phyloP scores from a whole-genome alignment of 2,888 invertebrate genomes.

The Smittia aterrima region DNA sequence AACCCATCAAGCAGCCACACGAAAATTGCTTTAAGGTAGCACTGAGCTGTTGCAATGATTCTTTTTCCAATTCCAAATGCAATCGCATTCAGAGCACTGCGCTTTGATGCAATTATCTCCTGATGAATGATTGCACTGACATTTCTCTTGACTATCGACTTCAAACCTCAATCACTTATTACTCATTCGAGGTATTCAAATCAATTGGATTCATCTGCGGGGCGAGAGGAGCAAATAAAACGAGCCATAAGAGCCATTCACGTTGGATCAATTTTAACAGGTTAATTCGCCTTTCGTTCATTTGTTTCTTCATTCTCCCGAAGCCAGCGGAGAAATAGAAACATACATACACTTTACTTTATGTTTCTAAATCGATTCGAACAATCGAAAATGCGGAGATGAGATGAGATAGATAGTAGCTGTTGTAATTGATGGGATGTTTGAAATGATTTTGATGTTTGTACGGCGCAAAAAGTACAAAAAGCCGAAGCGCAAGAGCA shows the following conservation, averaged over 20 bases:
- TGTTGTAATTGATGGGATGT: slow-evolving; percentile 41
- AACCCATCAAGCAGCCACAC: slow-evolving; percentile 2
- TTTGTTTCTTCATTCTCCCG: slow-evolving; percentile 24
- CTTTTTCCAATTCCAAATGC: background rate
- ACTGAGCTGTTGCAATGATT: slow-evolving; percentile 9
- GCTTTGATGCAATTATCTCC: slow-evolving; percentile 27
- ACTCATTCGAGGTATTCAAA: slow-evolving; percentile 24
- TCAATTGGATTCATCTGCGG: slow-evolving; percentile 37
- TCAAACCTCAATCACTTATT: slow-evolving; percentile 17
- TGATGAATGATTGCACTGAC: slow-evolving; percentile 16
- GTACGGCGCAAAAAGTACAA: slow-evolving; percentile 4
- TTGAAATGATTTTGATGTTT: slow-evolving; percentile 40
- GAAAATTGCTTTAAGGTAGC: slow-evolving; percentile 22
- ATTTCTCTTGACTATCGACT: slow-evolving; percentile 17
- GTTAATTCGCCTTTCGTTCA: slow-evolving; percentile 34
- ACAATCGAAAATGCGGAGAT: slow-evolving; percentile 28
- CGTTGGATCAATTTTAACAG: slow-evolving; percentile 39
- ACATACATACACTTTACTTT: background rate
- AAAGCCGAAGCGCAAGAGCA: background rate
- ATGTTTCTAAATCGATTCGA: slow-evolving; percentile 12
- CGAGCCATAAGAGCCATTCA: slow-evolving; percentile 30
- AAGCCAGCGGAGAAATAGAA: slow-evolving; percentile 7
- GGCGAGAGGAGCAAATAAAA: slow-evolving; percentile 30
- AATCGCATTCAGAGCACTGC: slow-evolving; percentile 10
- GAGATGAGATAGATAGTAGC: slow-evolving; percentile 39